Conservation (phyloP, 2,888 invertebrate genomes). For the Clepsis dumicolana region DNA sequence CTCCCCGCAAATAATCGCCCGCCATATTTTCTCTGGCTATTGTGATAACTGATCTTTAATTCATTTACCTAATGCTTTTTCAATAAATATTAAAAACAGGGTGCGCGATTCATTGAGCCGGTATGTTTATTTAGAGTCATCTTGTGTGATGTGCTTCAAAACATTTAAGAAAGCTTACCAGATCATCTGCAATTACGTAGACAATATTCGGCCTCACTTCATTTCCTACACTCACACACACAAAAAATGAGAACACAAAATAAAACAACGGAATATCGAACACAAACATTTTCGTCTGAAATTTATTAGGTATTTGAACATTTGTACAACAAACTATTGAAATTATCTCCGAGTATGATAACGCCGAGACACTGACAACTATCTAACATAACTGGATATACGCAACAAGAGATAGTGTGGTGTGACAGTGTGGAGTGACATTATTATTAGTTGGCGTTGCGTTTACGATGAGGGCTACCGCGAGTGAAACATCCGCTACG, state of each 20-base stretch:
- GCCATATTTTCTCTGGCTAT: too few species aligned
- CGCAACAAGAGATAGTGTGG: neutral
- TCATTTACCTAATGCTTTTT: too few species aligned
- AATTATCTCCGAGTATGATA: neutral
- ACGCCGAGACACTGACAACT: neutral
- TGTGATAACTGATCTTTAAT: too few species aligned
- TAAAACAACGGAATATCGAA: neutral
- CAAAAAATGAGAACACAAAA: conserved; percentile 5
- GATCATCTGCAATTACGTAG: conserved; percentile 92
- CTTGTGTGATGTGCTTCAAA: too few species aligned
- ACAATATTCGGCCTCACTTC: conserved; percentile 88
- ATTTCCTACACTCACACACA: conserved; percentile 38
- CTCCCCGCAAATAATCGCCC: too few species aligned
- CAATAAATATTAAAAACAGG: too few species aligned
- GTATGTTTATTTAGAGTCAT: too few species aligned
- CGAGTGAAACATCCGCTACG: too few species aligned
- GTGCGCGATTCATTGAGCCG: too few species aligned
- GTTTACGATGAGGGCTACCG: too few species aligned
- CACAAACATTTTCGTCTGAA: neutral
- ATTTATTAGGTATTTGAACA: neutral
- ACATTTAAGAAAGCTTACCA: conserved; percentile 85
- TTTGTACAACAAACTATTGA: neutral
- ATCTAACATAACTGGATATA: neutral
- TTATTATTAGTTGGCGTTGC: too few species aligned
- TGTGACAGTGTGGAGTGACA: too few species aligned